A percentile compares a stretch with the other conserved stretches of the same genome.
phyloP scores from a whole-genome alignment of 2,113 vertebrate genomes.

The Percina caprodes region DNA sequence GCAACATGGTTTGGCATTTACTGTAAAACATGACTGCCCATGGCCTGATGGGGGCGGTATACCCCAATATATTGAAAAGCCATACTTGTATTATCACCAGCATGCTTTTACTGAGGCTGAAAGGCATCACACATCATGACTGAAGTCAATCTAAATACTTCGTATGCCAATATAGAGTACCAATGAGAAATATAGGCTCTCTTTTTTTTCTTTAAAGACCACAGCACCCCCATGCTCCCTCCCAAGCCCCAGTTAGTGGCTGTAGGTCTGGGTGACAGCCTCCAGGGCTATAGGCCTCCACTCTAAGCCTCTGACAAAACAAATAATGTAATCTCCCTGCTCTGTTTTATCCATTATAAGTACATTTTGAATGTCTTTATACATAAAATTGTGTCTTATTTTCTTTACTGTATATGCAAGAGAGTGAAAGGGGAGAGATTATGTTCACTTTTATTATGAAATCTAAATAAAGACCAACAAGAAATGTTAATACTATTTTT shows the following conservation, averaged over 20 bases:
- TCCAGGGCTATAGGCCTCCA: too few species aligned
- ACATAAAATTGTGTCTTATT: background rate
- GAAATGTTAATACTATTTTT: background rate
- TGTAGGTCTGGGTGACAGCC: too few species aligned
- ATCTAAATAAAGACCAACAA: background rate
- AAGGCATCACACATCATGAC: background rate
- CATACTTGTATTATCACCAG: background rate
- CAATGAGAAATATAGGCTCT: too few species aligned
- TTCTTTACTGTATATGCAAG: background rate
- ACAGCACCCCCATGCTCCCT: too few species aligned
- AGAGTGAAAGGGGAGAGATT: background rate
- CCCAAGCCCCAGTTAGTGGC: too few species aligned
- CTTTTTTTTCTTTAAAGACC: too few species aligned
- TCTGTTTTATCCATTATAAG: background rate
- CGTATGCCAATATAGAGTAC: background rate
- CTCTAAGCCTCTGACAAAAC: too few species aligned
- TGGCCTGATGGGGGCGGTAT: background rate
- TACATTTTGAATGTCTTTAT: background rate
- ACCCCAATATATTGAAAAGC: background rate
- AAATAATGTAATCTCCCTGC: background rate
- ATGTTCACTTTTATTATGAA: background rate
- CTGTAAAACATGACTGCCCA: background rate
- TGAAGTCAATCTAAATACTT: background rate
- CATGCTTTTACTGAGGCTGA: background rate
- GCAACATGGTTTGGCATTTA: too few species aligned